Base-by-base conservation (phyloP, 2,113 vertebrate species). In the Phasianus colchicus region DNA sequence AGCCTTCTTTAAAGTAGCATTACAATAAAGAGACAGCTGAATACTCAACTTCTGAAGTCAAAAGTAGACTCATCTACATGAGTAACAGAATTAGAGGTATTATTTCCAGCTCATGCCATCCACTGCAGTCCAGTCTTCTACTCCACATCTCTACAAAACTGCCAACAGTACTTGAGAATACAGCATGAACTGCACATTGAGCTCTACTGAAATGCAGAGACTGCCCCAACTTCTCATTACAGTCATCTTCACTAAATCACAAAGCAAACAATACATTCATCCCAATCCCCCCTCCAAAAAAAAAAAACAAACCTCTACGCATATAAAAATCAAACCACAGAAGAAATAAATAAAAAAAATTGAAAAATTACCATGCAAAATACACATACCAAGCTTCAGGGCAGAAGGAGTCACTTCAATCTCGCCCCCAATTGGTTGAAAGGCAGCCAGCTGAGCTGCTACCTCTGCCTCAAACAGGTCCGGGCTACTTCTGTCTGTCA, bases 341-440 rank as follows among this genome's bases (percentile, higher is more conserved):
- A n/a, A 61, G 4, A 47, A 73, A 32, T 15, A 48, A 29, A 15
- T 27, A 52, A 52, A 27, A 47, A 50, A 13, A 13, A 4, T 52
- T 1, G 34, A 73, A 73, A 70, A 48, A 9, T 6, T 63, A 29
- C 3, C 34, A 70, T 40, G 11, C 19, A 75, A 64, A 48, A 87
- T 7, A 52, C 58, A 98, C 98, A 3, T 98, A 99, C 99, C 99
- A 88, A 99, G 98, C 96, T 99, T 99, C 54, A 99, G 97, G 64
- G 98, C 98, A 58, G 99, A 99, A 69, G 99, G 98, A 86, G 98
- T 99, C 92, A 99, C 99, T 98, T 99, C 99, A 52, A 99, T 99
- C 96, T 99, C 99, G 83, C 99, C 98, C 57, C 98, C 91, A 86
- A 99, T 96, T 18, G 99, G 98, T 91, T 99, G 99, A 96, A 99